These are phyloP conservation scores for Druon quercuslanigerum DNA, from an alignment of 1,140 invertebrate species.

Conservation along the genomic window DNA sequence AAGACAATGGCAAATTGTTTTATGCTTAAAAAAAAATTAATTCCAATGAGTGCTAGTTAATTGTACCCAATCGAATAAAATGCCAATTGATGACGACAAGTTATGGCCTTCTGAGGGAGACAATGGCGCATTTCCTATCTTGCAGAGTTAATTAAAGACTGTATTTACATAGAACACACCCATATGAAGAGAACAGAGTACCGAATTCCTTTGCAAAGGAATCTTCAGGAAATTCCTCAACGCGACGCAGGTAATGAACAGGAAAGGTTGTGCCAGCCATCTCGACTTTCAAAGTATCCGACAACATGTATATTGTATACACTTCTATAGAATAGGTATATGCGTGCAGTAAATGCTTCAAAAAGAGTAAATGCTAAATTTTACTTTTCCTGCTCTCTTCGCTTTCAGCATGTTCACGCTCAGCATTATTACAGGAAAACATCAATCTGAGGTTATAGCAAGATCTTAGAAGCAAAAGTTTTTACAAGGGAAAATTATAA, in stretches of 20 bases:
- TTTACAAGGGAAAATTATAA: neutral
- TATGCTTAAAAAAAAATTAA: neutral
- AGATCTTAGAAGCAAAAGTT: neutral
- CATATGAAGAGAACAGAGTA: conserved; percentile 27
- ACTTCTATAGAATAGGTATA: neutral
- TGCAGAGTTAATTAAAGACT: conserved; percentile 25
- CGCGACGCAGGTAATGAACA: conserved; percentile 9
- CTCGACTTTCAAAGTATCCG: conserved; percentile 21
- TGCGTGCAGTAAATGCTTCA: conserved; percentile 16
- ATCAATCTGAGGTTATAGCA: neutral
- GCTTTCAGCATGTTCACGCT: neutral
- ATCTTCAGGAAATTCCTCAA: conserved; percentile 26
- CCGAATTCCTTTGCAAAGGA: conserved; percentile 19
- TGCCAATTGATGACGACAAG: conserved; percentile 8
- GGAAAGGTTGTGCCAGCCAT: conserved; percentile 21
- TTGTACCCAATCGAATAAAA: conserved; percentile 22
- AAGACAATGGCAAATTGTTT: no score
- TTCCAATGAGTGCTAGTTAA: neutral
- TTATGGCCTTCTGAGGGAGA: neutral
- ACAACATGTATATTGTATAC: neutral
- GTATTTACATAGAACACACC: conserved; percentile 16
- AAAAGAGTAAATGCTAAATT: conserved; percentile 11
- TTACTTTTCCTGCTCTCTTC: conserved; percentile 13
- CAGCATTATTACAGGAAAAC: neutral
- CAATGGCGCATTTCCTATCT: conserved; percentile 18